Percentiles rank a stretch among this genome's conserved stretches.
Conservation (phyloP, 2,888 invertebrate species). For the Drosophila mulleri region DNA sequence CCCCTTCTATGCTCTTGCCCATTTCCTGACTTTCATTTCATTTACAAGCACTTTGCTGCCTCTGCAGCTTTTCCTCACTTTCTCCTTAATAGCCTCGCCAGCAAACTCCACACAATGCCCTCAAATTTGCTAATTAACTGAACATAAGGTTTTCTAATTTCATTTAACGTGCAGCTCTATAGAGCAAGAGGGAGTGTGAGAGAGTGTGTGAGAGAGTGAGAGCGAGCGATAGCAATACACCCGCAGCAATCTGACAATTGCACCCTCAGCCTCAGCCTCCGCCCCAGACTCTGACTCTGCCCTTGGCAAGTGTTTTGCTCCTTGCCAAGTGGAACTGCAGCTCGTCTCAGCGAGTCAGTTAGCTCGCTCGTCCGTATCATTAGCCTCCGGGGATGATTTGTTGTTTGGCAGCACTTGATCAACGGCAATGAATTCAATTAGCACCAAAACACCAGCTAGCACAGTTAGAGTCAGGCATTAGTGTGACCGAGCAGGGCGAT, state of each 20-base stretch:
- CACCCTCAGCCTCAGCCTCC: constrained; percentile 24
- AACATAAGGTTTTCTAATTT: constrained; percentile 83
- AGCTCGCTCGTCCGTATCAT: constrained; percentile 75
- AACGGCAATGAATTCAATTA: constrained; percentile 82
- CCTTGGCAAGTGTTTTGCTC: constrained; percentile 14
- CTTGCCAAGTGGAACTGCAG: constrained; percentile 16
- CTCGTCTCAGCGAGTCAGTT: constrained; percentile 37
- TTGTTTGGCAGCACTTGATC: constrained; percentile 82
- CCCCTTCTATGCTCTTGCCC: background rate
- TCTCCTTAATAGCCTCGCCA: background rate
- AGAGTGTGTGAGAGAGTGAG: background rate
- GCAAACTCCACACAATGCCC: constrained; percentile 37
- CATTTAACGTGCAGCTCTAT: constrained; percentile 60
- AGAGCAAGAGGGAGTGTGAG: background rate
- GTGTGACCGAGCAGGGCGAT: background rate
- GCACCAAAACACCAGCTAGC: constrained; percentile 73
- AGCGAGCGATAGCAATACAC: background rate
- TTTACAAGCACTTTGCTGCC: background rate
- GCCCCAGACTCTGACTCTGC: background rate
- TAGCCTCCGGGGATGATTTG: constrained; percentile 80
- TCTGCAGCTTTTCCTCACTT: background rate
- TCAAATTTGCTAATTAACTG: constrained; percentile 78
- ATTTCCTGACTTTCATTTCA: background rate
- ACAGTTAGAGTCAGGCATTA: constrained; percentile 22
- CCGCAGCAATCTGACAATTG: constrained; percentile 17